phyloP scores from a whole-genome alignment of 2,888 invertebrate genomes.

The Drosophila birchii region DNA sequence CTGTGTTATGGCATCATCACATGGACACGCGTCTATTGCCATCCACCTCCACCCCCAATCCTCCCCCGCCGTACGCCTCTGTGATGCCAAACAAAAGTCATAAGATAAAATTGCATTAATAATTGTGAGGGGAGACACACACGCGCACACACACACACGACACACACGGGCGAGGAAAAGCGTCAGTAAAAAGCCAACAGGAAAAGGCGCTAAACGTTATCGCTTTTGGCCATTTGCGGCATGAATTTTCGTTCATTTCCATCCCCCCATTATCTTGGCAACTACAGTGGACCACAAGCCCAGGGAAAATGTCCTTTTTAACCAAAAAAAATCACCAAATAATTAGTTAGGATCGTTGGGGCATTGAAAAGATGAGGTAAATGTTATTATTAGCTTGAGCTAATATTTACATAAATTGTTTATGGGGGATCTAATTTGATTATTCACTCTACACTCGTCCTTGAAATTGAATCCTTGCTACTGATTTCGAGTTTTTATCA shows the following conservation, averaged over 20 bases:
- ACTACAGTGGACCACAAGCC: not conserved
- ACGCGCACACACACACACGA: not conserved
- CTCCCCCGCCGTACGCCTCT: constrained; percentile 15
- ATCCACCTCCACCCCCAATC: not conserved
- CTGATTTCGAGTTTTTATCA: constrained; percentile 12
- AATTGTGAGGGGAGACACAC: constrained; percentile 49
- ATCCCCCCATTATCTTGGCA: constrained; percentile 11
- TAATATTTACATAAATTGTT: constrained; percentile 12
- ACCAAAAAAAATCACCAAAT: not conserved
- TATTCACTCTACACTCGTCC: not conserved
- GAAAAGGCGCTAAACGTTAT: constrained; percentile 63
- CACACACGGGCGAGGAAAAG: not conserved
- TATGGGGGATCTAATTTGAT: not conserved
- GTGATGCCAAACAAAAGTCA: constrained; percentile 76
- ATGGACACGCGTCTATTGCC: constrained; percentile 56
- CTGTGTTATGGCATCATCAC: constrained; percentile 47
- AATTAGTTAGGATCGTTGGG: not conserved
- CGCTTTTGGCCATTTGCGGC: constrained; percentile 65
- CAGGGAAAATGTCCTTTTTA: not conserved
- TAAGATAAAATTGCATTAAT: constrained; percentile 80
- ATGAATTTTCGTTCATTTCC: constrained; percentile 8
- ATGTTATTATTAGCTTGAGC: not conserved
- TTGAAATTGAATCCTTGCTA: constrained; percentile 8
- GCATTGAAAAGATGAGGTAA: not conserved
- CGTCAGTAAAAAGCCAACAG: constrained; percentile 5